These are phyloP conservation scores for Brachyhypopomus occidentalis DNA, from an alignment of 2,113 vertebrate genomes.

Conservation along the genomic window DNA sequence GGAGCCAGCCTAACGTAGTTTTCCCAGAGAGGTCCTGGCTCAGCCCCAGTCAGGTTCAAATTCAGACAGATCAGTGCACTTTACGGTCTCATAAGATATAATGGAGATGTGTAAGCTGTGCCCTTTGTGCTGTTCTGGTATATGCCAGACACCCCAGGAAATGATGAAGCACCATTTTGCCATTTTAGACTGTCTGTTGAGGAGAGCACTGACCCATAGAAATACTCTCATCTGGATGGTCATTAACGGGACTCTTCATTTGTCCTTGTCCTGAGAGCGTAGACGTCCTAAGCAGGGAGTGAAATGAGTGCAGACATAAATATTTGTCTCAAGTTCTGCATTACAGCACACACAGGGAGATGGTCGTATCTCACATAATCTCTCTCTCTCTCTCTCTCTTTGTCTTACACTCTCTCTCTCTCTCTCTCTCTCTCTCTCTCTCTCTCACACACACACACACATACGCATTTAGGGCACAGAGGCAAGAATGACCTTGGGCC, in stretches of 20 bases:
- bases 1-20: too few relatives aligned
- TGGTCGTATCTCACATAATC: not conserved
- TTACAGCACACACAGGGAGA: not conserved
- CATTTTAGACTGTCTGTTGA: not conserved
- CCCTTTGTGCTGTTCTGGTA: not conserved
- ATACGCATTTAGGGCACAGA: not conserved
- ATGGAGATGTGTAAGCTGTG: not conserved
- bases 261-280: not conserved
- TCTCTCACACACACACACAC: not conserved
- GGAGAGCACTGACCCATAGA: not conserved
- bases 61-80: too few relatives aligned
- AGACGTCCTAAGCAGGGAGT: not conserved
- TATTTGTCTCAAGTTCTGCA: not conserved
- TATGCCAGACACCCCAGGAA: not conserved
- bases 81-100: not conserved
- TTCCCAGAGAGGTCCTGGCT: too few relatives aligned
- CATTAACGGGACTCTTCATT: not conserved
- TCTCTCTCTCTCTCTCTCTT: not conserved
- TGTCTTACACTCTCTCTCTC: not conserved
- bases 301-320: not conserved
- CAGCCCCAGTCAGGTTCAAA: too few relatives aligned
- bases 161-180: too few relatives aligned
- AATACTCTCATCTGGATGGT: not conserved
- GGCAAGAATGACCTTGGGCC: constrained; percentile 47
- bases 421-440: not conserved